These are phyloP conservation scores for Oikopleura vanhoeffeni DNA, from an alignment of 23 tunicate genomes.

Conservation along the genomic window DNA sequence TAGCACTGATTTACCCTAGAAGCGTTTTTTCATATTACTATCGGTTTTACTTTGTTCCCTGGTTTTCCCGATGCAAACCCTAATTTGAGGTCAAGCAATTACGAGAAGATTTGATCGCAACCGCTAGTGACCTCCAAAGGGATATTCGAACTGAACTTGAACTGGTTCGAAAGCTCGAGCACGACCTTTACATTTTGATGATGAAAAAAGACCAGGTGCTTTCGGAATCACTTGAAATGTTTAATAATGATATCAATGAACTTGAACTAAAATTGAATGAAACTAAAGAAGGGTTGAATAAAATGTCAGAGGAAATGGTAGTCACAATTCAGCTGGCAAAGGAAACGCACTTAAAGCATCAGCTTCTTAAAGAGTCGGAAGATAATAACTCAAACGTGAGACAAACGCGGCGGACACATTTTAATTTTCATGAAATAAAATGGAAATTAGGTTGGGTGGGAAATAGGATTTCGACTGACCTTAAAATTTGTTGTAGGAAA, in stretches of 20 bases:
- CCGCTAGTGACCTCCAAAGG: neutral
- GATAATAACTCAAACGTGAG: too few relatives aligned
- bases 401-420: neutral
- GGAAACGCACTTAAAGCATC: neutral
- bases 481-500: too few relatives aligned
- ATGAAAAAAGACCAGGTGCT: neutral
- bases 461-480: too few relatives aligned
- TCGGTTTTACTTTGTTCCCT: too few relatives aligned
- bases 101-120: neutral
- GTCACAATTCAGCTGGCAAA: neutral
- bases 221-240: slow-evolving; percentile 4
- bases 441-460: neutral
- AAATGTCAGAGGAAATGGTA: neutral
- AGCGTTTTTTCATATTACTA: too few relatives aligned
- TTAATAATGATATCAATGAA: neutral
- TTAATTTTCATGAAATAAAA: neutral
- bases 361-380: neutral
- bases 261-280: slow-evolving; percentile 20
- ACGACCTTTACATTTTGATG: neutral
- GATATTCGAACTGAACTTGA: neutral
- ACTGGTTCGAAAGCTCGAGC: neutral
- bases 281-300: slow-evolving; percentile 57
- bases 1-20: too few relatives aligned
- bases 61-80: too few relatives aligned
- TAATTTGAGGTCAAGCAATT: too few relatives aligned